phyloP scores from a whole-genome alignment of 2,797 vertebrate species.

The Hephaestus fuliginosus region DNA sequence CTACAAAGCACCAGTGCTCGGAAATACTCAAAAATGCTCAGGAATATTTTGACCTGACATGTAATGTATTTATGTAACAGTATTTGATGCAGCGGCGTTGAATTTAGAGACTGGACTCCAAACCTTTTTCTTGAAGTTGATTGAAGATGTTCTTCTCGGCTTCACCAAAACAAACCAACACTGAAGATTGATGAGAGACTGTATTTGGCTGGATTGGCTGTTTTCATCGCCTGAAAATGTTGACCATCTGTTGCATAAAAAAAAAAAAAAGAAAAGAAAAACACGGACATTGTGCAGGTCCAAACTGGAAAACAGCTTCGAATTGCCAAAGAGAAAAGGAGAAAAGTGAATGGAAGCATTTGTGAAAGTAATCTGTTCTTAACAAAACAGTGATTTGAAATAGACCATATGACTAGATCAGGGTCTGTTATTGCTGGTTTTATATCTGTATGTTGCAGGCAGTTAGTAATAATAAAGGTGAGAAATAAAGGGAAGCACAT shows the following conservation, averaged over 20 bases:
- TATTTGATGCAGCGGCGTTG: slow-evolving; percentile 1
- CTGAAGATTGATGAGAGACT: slow-evolving; percentile 45
- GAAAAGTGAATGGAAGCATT: slow-evolving; percentile 42
- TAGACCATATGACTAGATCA: background rate
- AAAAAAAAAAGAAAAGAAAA: slow-evolving; percentile 7
- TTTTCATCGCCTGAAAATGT: slow-evolving; percentile 63
- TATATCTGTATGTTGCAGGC: background rate
- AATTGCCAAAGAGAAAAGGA: slow-evolving; percentile 24
- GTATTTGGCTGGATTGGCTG: slow-evolving; percentile 48
- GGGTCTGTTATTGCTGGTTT: background rate
- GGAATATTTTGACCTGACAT: background rate
- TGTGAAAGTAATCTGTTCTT: slow-evolving; percentile 29
- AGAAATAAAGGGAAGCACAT: background rate
- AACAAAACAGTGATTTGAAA: background rate
- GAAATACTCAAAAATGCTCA: background rate
- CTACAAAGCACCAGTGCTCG: background rate
- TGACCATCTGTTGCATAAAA: slow-evolving; percentile 61
- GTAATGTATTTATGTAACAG: background rate
- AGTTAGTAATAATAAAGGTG: background rate
- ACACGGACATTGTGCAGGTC: slow-evolving; percentile 20
- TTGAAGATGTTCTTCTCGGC: slow-evolving; percentile 51
- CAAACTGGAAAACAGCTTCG: slow-evolving; percentile 52
- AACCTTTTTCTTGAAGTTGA: slow-evolving; percentile 43
- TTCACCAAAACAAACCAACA: slow-evolving; percentile 45
- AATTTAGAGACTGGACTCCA: slow-evolving; percentile 30